Conservation (phyloP, 2,797 vertebrate species). For the Euthynnus affinis region DNA sequence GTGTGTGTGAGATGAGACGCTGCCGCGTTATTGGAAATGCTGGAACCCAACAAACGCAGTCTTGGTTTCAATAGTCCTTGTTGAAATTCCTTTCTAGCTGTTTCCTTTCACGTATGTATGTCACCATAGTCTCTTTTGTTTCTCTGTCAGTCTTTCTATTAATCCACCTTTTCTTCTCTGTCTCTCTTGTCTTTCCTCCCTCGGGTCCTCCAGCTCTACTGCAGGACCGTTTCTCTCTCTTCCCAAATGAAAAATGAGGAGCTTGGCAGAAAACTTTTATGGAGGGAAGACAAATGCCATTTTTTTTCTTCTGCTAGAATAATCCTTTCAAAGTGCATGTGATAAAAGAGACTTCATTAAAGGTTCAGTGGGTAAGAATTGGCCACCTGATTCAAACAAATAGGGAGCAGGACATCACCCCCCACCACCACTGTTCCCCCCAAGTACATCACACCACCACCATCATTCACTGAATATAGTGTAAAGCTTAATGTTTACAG, state of each 20-base stretch:
- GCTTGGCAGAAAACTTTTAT: conserved; percentile 41
- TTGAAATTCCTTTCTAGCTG: conserved; percentile 13
- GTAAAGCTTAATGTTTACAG: too few species aligned
- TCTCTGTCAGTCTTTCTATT: conserved; percentile 38
- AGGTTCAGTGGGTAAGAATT: too few species aligned
- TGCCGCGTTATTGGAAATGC: conserved; percentile 1
- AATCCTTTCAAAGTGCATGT: conserved; percentile 27
- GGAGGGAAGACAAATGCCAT: conserved; percentile 48
- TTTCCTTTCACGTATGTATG: conserved; percentile 5
- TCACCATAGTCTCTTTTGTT: conserved; percentile 19
- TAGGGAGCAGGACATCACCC: too few species aligned
- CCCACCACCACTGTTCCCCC: too few species aligned
- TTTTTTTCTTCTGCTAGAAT: conserved; percentile 42
- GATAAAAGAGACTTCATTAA: conserved; percentile 49
- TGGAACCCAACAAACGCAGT: conserved; percentile 10
- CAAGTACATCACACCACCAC: too few species aligned
- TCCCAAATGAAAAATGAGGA: conserved; percentile 37
- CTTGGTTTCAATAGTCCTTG: background rate
- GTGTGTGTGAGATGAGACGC: conserved; percentile 6
- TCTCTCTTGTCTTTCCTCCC: background rate
- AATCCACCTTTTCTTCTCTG: conserved; percentile 37
- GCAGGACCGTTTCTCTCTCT: conserved; percentile 10
- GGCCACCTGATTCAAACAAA: too few species aligned
- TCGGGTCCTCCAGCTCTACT: conserved; percentile 18
- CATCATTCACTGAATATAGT: too few species aligned